Evolutionary conservation across 2,113 vertebrate genomes (phyloP).

Genomic region (Ceyx cyanopectus): DNA sequence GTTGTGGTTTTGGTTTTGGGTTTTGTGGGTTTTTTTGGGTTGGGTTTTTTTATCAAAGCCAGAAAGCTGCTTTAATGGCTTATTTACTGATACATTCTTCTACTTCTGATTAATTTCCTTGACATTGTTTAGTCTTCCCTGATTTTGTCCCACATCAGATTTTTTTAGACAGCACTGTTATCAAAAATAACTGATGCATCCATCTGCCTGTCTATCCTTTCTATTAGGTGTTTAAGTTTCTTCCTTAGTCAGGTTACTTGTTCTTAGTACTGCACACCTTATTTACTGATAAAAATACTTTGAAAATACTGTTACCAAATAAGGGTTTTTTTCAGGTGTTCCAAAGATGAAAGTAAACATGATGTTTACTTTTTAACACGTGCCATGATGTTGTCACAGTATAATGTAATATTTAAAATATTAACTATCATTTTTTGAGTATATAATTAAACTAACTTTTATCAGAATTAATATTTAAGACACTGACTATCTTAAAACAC

Average conservation of each 20-base stretch:
- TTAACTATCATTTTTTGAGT: neutral
- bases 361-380: too few species aligned
- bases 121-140: neutral
- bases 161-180: neutral
- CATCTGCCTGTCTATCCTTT: neutral
- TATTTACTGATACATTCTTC: neutral
- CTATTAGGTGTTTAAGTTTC: neutral
- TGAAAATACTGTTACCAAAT: neutral
- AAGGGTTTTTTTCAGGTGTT: neutral
- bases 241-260: neutral
- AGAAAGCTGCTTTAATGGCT: neutral
- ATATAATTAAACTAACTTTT: neutral
- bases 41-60: neutral
- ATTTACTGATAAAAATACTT: neutral
- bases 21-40: too few species aligned
- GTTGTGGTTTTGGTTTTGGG: too few species aligned
- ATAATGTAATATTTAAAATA: neutral
- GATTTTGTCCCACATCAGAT: neutral
- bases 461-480: neutral
- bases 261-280: neutral
- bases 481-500: neutral
- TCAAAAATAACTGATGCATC: fast-evolving
- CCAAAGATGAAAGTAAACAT: neutral
- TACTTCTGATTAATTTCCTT: neutral
- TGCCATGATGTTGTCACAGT: neutral